phyloP scores from a whole-genome alignment of 2,888 invertebrate species.

The Tetragnatha montana region DNA sequence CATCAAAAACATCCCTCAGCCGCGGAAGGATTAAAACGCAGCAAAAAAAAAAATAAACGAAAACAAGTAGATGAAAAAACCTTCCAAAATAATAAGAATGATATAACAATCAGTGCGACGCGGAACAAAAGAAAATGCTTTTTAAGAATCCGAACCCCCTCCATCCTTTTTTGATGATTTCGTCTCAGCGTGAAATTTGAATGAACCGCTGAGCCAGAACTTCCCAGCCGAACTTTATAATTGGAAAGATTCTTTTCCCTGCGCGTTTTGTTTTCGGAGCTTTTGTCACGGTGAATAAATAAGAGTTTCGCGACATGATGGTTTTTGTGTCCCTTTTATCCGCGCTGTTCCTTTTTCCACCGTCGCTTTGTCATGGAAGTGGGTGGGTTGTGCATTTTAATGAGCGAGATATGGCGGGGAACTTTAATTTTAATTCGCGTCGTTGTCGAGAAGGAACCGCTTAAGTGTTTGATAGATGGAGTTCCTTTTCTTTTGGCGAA shows the following conservation, averaged over 20 bases:
- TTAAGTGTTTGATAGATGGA: neutral
- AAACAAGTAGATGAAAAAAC: constrained; percentile 2
- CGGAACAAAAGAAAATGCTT: constrained; percentile 63
- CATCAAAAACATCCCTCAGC: constrained; percentile 50
- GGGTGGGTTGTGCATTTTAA: constrained; percentile 53
- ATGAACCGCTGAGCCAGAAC: constrained; percentile 58
- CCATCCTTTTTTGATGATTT: constrained; percentile 56
- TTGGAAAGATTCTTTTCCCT: constrained; percentile 46
- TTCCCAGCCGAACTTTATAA: constrained; percentile 47
- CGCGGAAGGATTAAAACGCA: constrained; percentile 52
- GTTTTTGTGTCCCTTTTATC: constrained; percentile 7
- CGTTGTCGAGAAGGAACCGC: neutral
- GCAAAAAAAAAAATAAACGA: neutral
- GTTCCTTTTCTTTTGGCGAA: neutral
- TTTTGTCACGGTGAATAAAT: constrained; percentile 46
- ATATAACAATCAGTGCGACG: constrained; percentile 46
- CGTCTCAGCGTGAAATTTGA: constrained; percentile 68
- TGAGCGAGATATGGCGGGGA: constrained; percentile 24
- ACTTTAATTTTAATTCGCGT: constrained; percentile 51
- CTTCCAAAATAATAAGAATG: constrained; percentile 41
- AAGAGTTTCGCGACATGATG: constrained; percentile 15
- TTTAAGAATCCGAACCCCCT: constrained; percentile 30
- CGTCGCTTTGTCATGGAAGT: neutral
- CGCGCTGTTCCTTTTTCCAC: neutral
- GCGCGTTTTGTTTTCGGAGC: constrained; percentile 26